Evolutionary conservation across 2,888 invertebrate genomes (phyloP).

Genomic region (Epirrhoe tristata): DNA sequence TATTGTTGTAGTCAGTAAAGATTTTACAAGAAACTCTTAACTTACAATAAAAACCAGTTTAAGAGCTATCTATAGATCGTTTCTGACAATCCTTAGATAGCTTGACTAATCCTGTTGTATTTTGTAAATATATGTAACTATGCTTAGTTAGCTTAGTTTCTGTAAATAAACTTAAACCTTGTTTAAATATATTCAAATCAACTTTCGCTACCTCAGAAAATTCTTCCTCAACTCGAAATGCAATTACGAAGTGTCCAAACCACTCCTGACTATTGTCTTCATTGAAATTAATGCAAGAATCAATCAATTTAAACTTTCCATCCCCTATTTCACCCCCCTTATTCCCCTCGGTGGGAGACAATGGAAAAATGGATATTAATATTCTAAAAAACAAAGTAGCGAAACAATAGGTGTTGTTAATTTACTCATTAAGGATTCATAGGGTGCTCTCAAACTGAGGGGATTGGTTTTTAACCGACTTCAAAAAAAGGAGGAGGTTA

Average conservation of each 20-base stretch:
- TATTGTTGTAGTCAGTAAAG: not conserved
- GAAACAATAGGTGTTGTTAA: slow-evolving; percentile 85
- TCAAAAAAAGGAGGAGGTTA: too few relatives aligned
- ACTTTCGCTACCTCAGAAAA: slow-evolving; percentile 18
- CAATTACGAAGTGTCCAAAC: slow-evolving; percentile 73
- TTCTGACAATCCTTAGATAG: too few relatives aligned
- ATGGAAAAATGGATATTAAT: slow-evolving; percentile 81
- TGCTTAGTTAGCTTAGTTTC: too few relatives aligned
- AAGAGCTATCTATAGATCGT: too few relatives aligned
- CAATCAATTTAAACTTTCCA: slow-evolving; percentile 77
- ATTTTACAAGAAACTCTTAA: not conserved
- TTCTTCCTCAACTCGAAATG: slow-evolving; percentile 52
- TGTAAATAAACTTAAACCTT: too few relatives aligned
- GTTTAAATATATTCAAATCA: slow-evolving; percentile 2
- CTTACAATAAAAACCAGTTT: not conserved
- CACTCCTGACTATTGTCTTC: slow-evolving; percentile 77
- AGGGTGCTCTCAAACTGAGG: slow-evolving; percentile 60
- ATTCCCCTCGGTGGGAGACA: slow-evolving; percentile 60
- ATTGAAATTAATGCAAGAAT: slow-evolving; percentile 84
- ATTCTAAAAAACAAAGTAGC: slow-evolving; percentile 79
- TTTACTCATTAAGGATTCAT: slow-evolving; percentile 83
- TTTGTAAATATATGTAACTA: too few relatives aligned
- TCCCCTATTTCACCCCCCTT: slow-evolving; percentile 59
- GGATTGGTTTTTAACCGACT: slow-evolving; percentile 54
- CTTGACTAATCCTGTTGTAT: too few relatives aligned